Evolutionary conservation across 2,797 vertebrate species (phyloP).

Genomic region (Halcyon smyrnensis): DNA sequence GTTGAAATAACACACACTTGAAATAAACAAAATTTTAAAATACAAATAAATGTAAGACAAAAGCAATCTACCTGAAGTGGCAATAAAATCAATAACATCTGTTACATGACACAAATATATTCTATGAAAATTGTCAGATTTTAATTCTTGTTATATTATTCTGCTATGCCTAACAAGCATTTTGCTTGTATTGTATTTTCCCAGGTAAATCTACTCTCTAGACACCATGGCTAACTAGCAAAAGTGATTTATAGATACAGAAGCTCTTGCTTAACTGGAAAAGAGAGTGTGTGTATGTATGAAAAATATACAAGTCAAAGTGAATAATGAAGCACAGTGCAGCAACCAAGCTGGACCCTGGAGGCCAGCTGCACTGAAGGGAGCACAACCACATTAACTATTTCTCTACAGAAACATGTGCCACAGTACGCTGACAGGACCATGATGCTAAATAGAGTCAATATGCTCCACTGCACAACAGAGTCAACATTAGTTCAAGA

Average conservation of each 20-base stretch:
- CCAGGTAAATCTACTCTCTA: not conserved
- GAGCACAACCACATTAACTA: not conserved
- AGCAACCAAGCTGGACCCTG: not conserved
- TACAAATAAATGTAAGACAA: not conserved
- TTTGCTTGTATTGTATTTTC: conserved; percentile 12
- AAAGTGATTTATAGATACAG: not conserved
- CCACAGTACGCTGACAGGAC: not conserved
- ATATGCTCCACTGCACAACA: not conserved
- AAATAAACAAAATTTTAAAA: conserved; percentile 3
- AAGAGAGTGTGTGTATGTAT: not conserved
- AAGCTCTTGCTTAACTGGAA: not conserved
- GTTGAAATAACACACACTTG: not conserved
- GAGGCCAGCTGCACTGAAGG: not conserved
- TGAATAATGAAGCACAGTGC: not conserved
- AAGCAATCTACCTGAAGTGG: not conserved
- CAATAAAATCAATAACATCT: conserved; percentile 20
- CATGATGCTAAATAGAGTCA: not conserved
- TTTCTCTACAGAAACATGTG: not conserved
- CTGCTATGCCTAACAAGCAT: conserved; percentile 10
- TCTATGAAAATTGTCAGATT: conserved; percentile 1
- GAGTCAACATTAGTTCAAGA: not conserved
- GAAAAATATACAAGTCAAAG: not conserved
- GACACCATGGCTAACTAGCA: not conserved
- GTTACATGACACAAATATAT: conserved; percentile 1
- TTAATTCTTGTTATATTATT: conserved; percentile 8